Evolutionary conservation across 2,113 vertebrate genomes (phyloP), one percentile per base, ranked within the genome.

Genomic region (Gnathonemus echidnorhynchus): DNA sequence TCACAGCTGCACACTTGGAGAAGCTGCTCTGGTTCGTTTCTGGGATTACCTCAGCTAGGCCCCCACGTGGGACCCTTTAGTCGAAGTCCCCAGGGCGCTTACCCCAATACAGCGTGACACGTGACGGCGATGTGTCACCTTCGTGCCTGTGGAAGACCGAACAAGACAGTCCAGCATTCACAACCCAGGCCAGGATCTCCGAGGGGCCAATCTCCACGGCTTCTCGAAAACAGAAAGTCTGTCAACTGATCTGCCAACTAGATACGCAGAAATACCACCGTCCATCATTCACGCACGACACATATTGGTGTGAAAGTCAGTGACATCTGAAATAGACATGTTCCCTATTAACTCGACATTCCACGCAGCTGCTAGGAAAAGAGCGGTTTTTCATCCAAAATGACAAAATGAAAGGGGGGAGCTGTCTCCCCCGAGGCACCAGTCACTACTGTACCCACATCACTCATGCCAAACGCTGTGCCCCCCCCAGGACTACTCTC

Each of bases 21-120:
- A 86, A 50, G 24, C 9, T 15, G n/a, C 48, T 39, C 13, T 2
- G 83, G 39, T 48, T 53, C 19, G 11, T 31, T 27, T 87, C 31
- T 56, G 50, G n/a, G 86, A 53, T 85, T 87, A 56, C 86, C 11
- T 87, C 86, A 87, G 50, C 86, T 7, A 13, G 50, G n/a, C 86
- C 50, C 13, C 50, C 35, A 27, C 49, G 5, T 35, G 50, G 56
- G 45, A 53, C 48, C 49, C 53, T 87, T 52, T 48, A 46, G 85
- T 35, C 27, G 3, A 10, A 3, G 49, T 24, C 50, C 49, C 48
- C 50, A 5, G 48, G 35, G 17, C 50, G 5, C 86, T 35, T 87
- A n/a, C 15, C 2, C 31, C n/a, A 84, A 53, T 17, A 35, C n/a
- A 53, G 50, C 27, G 0, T 48, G 15, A 27, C 19, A 49, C 45